phyloP scores from a whole-genome alignment of 2,797 vertebrate genomes.

The Sebastes nivosus region DNA sequence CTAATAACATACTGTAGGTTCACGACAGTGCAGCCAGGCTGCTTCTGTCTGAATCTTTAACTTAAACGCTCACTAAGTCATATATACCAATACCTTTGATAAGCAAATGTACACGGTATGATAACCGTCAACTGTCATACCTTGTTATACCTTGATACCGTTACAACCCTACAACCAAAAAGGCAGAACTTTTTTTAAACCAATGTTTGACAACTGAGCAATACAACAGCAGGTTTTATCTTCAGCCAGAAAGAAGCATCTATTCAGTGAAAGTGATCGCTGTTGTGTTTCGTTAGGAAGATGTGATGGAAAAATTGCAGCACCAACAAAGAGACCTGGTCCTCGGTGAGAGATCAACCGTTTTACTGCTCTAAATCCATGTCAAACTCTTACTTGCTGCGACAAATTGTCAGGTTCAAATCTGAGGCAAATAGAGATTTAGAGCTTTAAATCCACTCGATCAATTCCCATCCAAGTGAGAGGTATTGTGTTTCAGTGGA shows the following conservation, averaged over 20 bases:
- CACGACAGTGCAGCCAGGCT: no score
- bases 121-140: no score
- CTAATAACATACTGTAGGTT: no score
- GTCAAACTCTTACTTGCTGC: not conserved
- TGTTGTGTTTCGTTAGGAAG: not conserved
- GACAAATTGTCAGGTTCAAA: not conserved
- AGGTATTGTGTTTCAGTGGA: not conserved
- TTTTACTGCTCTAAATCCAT: not conserved
- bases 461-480: not conserved
- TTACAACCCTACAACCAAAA: not conserved
- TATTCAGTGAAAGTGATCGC: not conserved
- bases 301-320: not conserved
- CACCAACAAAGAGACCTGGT: not conserved
- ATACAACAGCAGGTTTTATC: not conserved
- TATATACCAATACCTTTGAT: no score
- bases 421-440: not conserved
- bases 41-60: no score
- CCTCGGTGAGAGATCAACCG: not conserved
- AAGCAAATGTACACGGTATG: no score
- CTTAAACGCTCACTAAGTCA: no score
- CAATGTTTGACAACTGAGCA: not conserved
- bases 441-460: not conserved
- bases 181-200: not conserved
- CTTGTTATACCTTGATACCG: no score
- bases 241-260: not conserved